These are phyloP conservation scores for Cydia amplana DNA, from an alignment of 1,140 invertebrate genomes.

Conservation along the genomic window DNA sequence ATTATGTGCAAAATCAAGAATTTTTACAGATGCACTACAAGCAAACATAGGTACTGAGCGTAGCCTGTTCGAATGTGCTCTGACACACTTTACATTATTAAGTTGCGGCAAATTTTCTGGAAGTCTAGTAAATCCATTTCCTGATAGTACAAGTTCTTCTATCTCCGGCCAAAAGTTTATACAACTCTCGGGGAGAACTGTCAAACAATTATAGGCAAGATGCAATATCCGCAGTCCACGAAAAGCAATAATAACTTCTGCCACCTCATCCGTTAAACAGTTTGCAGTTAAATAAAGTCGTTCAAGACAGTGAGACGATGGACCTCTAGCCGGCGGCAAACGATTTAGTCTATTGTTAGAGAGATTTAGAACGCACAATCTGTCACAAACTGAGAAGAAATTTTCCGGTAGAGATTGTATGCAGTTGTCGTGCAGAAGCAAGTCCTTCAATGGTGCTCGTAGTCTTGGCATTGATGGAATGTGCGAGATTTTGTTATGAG, in stretches of 20 bases:
- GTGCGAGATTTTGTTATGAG: constrained; percentile 87
- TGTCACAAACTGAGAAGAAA: constrained; percentile 86
- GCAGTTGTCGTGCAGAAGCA: constrained; percentile 89
- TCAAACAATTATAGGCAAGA: constrained; percentile 88
- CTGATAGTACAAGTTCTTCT: constrained; percentile 90
- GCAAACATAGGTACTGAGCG: constrained; percentile 87
- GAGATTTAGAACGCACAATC: constrained; percentile 86
- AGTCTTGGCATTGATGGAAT: constrained; percentile 85
- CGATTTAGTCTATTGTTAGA: constrained; percentile 88
- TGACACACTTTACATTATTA: constrained; percentile 85
- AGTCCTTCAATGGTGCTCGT: constrained; percentile 83
- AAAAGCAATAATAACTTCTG: constrained; percentile 85
- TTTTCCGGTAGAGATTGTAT: constrained; percentile 86
- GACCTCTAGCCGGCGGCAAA: constrained; percentile 81
- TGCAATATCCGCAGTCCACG: constrained; percentile 85
- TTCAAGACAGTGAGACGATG: constrained; percentile 83
- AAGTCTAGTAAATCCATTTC: constrained; percentile 88
- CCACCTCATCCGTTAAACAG: constrained; percentile 86
- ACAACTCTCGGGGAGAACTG: constrained; percentile 86
- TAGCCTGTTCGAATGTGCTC: constrained; percentile 90
- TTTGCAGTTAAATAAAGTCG: constrained; percentile 89
- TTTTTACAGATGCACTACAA: constrained; percentile 86
- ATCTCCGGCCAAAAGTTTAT: constrained; percentile 87
- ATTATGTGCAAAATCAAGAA: constrained; percentile 92
- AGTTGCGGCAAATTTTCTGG: constrained; percentile 88